Conservation (phyloP, 2,113 vertebrate genomes). For the Pseudolaguvia tuberculata region DNA sequence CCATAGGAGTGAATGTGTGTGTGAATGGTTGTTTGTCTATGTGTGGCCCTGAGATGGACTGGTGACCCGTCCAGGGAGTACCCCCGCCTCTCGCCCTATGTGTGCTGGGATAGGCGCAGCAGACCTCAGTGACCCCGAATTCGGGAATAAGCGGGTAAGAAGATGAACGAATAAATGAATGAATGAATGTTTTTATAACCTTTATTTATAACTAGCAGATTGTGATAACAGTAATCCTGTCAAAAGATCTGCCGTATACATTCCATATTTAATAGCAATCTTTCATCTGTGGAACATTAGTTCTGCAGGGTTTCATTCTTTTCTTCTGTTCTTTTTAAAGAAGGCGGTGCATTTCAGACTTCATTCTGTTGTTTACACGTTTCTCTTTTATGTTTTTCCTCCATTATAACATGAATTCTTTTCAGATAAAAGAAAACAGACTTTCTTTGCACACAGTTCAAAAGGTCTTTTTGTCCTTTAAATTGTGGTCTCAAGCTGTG, state of each 20-base stretch:
- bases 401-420: conserved; percentile 4
- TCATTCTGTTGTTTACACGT: conserved; percentile 12
- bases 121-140: no score
- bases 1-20: no score
- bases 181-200: no score
- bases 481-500: background rate
- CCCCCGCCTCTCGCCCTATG: no score
- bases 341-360: background rate
- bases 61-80: no score
- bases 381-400: conserved; percentile 8
- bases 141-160: no score
- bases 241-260: background rate
- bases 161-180: no score
- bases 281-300: conserved; percentile 20
- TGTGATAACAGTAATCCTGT: background rate
- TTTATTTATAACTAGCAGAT: background rate
- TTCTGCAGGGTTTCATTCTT: conserved; percentile 2
- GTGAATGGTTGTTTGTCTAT: no score
- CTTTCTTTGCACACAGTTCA: background rate
- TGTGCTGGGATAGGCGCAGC: no score
- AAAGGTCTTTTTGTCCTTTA: conserved; percentile 4
- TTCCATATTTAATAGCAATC: background rate
- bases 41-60: no score
- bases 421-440: background rate
- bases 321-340: background rate